These are phyloP conservation scores for Lepus americanus DNA, from an alignment of 2,113 vertebrate species.

Conservation along the genomic window DNA sequence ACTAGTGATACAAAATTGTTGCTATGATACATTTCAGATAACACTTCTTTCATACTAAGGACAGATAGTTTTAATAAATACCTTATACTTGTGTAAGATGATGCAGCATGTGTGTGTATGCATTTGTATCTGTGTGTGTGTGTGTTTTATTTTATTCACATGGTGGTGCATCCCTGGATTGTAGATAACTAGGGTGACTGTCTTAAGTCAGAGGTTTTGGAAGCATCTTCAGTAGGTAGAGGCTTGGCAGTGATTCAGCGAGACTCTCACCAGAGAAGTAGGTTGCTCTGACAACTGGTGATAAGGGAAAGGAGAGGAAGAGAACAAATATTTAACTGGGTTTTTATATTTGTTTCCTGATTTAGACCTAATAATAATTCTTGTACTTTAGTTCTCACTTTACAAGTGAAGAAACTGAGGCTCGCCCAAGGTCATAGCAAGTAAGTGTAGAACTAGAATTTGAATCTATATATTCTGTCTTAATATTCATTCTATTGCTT, in stretches of 20 bases:
- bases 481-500: not conserved
- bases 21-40: conserved; percentile 17
- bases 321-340: not conserved
- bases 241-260: not conserved
- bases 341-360: conserved; percentile 38
- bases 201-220: not conserved
- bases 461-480: not conserved
- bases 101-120: not conserved
- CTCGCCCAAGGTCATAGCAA: not conserved
- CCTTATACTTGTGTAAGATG: not conserved
- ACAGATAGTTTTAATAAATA: not conserved
- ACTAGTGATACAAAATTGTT: conserved; percentile 59
- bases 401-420: not conserved
- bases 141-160: not conserved
- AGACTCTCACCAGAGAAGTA: not conserved
- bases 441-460: not conserved
- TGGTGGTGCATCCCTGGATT: not conserved
- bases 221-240: not conserved
- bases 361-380: not conserved
- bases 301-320: not conserved
- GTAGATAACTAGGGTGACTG: not conserved
- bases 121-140: not conserved
- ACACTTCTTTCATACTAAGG: conserved; percentile 2
- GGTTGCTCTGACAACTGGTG: not conserved
- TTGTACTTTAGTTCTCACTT: not conserved